phyloP scores from a whole-genome alignment of 2,888 invertebrate genomes.

The Ectemnius lituratus region DNA sequence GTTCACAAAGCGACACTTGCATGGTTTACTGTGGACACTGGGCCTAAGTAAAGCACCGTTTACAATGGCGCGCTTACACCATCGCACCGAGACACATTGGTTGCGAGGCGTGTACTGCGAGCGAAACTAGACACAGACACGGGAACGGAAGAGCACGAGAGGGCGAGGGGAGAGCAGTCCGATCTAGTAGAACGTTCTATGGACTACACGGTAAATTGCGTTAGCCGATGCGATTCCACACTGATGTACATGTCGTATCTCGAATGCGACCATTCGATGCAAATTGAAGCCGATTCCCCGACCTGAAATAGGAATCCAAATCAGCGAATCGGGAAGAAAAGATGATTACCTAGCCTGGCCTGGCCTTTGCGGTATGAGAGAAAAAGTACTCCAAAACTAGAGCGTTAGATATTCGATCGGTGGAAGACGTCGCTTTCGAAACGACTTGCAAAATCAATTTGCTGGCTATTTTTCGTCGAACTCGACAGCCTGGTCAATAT shows the following conservation, averaged over 20 bases:
- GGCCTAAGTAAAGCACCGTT: conserved; percentile 69
- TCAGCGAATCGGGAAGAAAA: conserved; percentile 14
- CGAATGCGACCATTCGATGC: conserved; percentile 33
- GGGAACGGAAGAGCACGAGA: neutral
- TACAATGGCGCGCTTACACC: conserved; percentile 46
- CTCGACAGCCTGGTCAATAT: too few species aligned
- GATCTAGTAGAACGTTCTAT: conserved; percentile 28
- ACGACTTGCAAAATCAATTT: neutral
- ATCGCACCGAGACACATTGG: neutral
- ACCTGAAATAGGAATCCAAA: conserved; percentile 39
- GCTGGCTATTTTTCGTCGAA: neutral
- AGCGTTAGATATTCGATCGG: neutral
- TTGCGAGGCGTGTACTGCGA: conserved; percentile 6
- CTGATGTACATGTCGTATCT: conserved; percentile 20
- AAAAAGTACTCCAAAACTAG: neutral
- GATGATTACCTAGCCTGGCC: neutral
- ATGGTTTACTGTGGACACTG: conserved; percentile 63
- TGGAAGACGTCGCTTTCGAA: neutral
- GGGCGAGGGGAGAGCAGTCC: conserved; percentile 8
- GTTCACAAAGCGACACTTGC: conserved; percentile 66
- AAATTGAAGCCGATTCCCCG: conserved; percentile 42
- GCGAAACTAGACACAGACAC: conserved; percentile 18
- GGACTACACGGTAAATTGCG: conserved; percentile 51
- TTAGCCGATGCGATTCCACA: conserved; percentile 33
- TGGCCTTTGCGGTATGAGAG: neutral